Conservation (phyloP, 2,113 vertebrate species). For the Charina bottae region DNA sequence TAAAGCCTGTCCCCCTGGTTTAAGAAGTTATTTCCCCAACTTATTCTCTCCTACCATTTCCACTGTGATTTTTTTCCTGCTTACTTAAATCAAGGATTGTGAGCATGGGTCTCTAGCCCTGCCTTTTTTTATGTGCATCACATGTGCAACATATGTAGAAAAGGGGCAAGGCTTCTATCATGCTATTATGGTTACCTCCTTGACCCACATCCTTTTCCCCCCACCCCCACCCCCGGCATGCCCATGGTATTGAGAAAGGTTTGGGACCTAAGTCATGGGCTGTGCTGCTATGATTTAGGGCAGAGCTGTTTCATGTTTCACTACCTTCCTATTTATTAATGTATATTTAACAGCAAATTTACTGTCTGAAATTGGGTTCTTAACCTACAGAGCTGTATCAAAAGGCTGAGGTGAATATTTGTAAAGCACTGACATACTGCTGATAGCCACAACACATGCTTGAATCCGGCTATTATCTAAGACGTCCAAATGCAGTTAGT, state of each 20-base stretch:
- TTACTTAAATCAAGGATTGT: not conserved
- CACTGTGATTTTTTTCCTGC: not conserved
- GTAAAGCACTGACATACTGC: not conserved
- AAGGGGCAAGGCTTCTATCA: not conserved
- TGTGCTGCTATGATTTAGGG: slow-evolving; percentile 41
- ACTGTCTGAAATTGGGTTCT: not conserved
- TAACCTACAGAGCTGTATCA: not conserved
- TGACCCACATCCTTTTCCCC: not conserved
- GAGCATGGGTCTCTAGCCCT: not conserved
- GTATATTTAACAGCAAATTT: not conserved
- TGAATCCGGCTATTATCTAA: not conserved
- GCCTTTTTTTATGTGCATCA: too few species aligned
- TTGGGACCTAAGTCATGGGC: not conserved
- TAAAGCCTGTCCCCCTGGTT: not conserved
- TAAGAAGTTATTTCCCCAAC: not conserved
- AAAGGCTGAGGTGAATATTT: not conserved
- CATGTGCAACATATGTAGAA: not conserved
- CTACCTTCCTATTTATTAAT: not conserved
- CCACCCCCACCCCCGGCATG: not conserved
- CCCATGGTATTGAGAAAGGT: not conserved
- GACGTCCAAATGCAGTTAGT: not conserved
- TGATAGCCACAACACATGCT: not conserved
- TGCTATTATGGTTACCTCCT: not conserved
- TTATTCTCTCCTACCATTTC: not conserved
- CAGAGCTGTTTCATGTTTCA: not conserved